Conservation (phyloP, 2,113 vertebrate genomes). For the Siphamia tubifer region DNA sequence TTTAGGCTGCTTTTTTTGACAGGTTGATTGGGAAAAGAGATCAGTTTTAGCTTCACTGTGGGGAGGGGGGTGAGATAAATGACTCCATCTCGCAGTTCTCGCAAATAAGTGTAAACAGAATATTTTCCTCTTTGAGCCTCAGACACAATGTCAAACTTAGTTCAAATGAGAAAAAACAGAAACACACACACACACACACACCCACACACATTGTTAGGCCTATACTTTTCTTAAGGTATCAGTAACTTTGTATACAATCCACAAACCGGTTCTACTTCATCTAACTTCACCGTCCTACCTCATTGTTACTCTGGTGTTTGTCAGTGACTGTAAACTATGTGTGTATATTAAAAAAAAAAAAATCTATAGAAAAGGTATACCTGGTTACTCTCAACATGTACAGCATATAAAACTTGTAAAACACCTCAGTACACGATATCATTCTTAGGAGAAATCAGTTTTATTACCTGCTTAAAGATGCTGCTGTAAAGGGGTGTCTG, state of each 20-base stretch:
- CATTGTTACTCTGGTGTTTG: constrained; percentile 83
- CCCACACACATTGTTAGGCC: too few species aligned
- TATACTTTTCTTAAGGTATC: constrained; percentile 75
- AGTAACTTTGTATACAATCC: constrained; percentile 76
- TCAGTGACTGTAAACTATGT: constrained; percentile 76
- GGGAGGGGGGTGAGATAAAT: constrained; percentile 50
- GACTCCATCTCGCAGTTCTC: constrained; percentile 33
- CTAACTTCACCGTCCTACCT: constrained; percentile 84
- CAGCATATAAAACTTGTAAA: constrained; percentile 73
- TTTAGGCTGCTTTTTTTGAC: constrained; percentile 40
- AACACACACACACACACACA: constrained; percentile 47
- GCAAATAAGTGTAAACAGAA: constrained; percentile 29
- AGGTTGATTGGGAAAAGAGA: constrained; percentile 28
- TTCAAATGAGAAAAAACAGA: constrained; percentile 30
- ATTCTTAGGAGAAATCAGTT: constrained; percentile 68
- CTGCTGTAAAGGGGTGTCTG: constrained; percentile 66
- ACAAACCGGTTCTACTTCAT: constrained; percentile 80
- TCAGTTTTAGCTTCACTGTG: constrained; percentile 32
- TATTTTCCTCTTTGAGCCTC: constrained; percentile 50
- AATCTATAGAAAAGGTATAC: constrained; percentile 67
- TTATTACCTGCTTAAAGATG: constrained; percentile 73
- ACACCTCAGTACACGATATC: constrained; percentile 74
- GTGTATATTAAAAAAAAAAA: constrained; percentile 66
- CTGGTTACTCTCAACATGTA: constrained; percentile 74
- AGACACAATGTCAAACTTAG: constrained; percentile 55